Conservation (phyloP, 2,797 vertebrate species). For the Chaunax sp. region DNA sequence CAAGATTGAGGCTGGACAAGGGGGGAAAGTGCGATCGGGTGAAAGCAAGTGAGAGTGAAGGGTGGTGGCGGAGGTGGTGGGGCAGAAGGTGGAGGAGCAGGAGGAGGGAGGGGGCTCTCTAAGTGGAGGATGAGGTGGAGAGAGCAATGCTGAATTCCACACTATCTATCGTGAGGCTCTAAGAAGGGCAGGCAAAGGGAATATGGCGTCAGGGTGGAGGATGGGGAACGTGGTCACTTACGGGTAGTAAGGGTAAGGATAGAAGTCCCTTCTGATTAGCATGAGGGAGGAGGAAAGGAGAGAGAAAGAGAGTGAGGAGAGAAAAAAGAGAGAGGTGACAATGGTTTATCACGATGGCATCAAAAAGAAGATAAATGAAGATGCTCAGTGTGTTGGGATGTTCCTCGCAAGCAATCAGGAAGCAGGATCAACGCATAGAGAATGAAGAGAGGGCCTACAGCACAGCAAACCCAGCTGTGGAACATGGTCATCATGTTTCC, state of each 20-base stretch:
- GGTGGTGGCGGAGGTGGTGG: constrained; percentile 13
- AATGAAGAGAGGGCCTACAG: not conserved
- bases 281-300: constrained; percentile 74
- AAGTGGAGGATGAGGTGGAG: constrained; percentile 40
- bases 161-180: constrained; percentile 55
- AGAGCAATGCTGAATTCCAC: constrained; percentile 63
- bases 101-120: not conserved
- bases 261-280: constrained; percentile 94
- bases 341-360: constrained; percentile 72
- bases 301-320: constrained; percentile 58
- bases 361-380: constrained; percentile 66
- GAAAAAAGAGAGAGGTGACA: constrained; percentile 66
- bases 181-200: constrained; percentile 55
- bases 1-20: constrained; percentile 62
- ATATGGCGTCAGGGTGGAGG: constrained; percentile 38
- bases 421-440: constrained; percentile 21
- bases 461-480: not conserved
- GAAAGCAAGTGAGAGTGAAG: constrained; percentile 46
- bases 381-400: constrained; percentile 65
- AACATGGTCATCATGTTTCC: too few species aligned
- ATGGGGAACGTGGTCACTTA: constrained; percentile 85
- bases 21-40: constrained; percentile 49
- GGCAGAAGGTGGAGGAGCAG: constrained; percentile 8
- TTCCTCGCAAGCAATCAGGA: constrained; percentile 32
- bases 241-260: constrained; percentile 96